phyloP scores from a whole-genome alignment of 2,797 vertebrate genomes.

The Gallirallus australis region DNA sequence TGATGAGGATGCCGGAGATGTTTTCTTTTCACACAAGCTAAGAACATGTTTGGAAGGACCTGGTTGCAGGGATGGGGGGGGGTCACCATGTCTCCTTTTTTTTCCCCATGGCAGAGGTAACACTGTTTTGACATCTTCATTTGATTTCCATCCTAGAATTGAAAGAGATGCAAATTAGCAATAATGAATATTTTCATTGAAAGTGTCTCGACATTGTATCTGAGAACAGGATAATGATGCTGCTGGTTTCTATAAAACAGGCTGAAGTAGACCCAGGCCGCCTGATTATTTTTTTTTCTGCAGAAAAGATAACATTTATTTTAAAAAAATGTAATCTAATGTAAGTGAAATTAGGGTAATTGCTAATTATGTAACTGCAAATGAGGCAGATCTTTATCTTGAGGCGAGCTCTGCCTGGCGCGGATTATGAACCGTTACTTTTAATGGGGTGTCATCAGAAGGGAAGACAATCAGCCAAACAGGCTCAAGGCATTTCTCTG shows the following conservation, averaged over 20 bases:
- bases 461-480: background rate
- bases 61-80: background rate
- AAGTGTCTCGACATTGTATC: constrained; percentile 4
- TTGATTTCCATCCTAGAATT: constrained; percentile 7
- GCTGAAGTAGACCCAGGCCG: background rate
- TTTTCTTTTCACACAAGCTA: background rate
- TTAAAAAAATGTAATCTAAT: background rate
- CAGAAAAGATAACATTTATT: background rate
- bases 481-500: rapidly evolving
- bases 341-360: constrained; percentile 25
- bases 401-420: background rate
- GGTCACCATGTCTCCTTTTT: background rate
- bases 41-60: background rate
- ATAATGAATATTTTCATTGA: constrained; percentile 58
- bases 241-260: background rate
- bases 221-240: constrained; percentile 9
- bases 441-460: background rate
- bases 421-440: background rate
- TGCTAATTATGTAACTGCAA: constrained; percentile 42
- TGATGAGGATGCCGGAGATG: background rate
- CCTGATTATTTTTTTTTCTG: background rate
- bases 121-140: constrained; percentile 36
- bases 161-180: constrained; percentile 52
- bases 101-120: background rate
- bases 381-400: constrained; percentile 28